Percentiles rank a stretch among this genome's conserved stretches.
Evolutionary conservation across 2,888 invertebrate species (phyloP).

Genomic region (Gryllus longicercus): DNA sequence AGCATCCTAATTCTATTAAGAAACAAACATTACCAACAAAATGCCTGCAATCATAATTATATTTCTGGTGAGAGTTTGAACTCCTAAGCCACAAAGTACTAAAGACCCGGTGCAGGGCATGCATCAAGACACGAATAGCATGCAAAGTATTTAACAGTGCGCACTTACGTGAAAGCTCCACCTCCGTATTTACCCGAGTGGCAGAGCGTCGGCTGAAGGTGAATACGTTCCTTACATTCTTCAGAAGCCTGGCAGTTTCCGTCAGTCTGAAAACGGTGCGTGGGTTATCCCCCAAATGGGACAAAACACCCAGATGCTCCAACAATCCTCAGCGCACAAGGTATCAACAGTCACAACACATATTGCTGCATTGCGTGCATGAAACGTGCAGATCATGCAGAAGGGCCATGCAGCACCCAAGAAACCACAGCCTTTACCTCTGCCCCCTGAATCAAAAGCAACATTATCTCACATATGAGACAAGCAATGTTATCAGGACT

Average conservation of each 20-base stretch:
- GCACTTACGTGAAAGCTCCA: conserved; percentile 92
- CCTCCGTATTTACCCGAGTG: conserved; percentile 76
- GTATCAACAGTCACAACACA: conserved; percentile 18
- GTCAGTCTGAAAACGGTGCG: conserved; percentile 68
- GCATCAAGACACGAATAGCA: not conserved
- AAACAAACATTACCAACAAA: too few species aligned
- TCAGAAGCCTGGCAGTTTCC: conserved; percentile 93
- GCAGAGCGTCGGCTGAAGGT: conserved; percentile 63
- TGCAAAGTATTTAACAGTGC: not conserved
- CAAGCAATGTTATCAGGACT: too few species aligned
- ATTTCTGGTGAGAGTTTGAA: too few species aligned
- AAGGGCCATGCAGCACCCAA: too few species aligned
- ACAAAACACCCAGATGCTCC: not conserved
- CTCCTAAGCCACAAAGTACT: too few species aligned
- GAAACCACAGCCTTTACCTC: too few species aligned
- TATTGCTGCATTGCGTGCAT: conserved; percentile 21
- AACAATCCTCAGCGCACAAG: conserved; percentile 22
- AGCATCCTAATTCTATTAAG: too few species aligned
- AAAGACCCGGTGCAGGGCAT: not conserved
- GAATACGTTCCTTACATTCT: conserved; percentile 92
- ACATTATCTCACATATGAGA: too few species aligned
- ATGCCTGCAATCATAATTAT: too few species aligned
- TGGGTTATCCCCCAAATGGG: conserved; percentile 19
- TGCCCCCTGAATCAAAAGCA: too few species aligned
- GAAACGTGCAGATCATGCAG: conserved; percentile 26